These are phyloP conservation scores for Falco columbarius DNA, from an alignment of 2,797 vertebrate genomes.

Conservation along the genomic window DNA sequence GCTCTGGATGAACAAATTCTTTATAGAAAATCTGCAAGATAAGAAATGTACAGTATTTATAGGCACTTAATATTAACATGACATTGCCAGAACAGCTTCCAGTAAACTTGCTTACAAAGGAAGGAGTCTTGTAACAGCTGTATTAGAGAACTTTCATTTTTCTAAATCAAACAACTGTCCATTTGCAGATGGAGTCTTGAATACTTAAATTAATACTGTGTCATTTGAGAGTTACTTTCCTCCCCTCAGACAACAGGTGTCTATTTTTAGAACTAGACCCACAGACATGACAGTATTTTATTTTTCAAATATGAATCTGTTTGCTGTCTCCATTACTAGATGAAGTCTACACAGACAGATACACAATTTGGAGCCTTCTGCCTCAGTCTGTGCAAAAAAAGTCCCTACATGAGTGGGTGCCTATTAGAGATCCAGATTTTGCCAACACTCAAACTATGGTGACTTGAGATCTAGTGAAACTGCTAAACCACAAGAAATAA, in stretches of 20 bases:
- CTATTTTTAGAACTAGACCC: neutral
- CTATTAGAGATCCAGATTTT: neutral
- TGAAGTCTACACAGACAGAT: neutral
- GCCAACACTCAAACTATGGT: neutral
- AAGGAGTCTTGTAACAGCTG: neutral
- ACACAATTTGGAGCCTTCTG: neutral
- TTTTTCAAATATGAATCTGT: neutral
- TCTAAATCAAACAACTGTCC: neutral
- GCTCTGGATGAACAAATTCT: constrained; percentile 84
- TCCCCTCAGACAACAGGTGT: neutral
- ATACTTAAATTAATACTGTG: neutral
- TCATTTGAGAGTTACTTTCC: neutral
- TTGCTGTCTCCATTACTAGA: neutral
- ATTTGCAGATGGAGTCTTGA: neutral
- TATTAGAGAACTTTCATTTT: neutral
- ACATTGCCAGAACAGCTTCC: neutral
- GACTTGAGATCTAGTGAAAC: neutral
- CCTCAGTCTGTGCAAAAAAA: neutral
- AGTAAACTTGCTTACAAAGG: neutral
- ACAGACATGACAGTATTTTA: neutral
- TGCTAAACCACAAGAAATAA: neutral
- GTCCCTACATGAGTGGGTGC: neutral
- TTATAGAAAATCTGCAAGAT: constrained; percentile 81
- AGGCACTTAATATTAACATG: neutral
- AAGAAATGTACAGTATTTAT: neutral